phyloP scores from a whole-genome alignment of 2,888 invertebrate species.

The Noctuana brunneofusca region DNA sequence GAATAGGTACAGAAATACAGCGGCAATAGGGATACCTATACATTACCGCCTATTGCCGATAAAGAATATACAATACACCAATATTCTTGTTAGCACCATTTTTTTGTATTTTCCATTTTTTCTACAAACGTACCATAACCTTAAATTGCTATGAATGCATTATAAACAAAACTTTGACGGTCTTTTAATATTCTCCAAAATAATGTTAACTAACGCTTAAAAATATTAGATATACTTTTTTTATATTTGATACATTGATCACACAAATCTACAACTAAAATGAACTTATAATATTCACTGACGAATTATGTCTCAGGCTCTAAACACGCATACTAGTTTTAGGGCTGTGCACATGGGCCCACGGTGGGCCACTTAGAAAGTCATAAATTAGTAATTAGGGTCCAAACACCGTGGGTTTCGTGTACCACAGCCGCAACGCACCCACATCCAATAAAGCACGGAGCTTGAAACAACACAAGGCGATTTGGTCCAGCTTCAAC shows the following conservation, averaged over 20 bases:
- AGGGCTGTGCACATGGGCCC: not conserved
- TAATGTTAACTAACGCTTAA: constrained; percentile 56
- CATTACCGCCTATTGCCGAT: constrained; percentile 64
- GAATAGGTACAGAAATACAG: constrained; percentile 75
- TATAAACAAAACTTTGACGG: constrained; percentile 65
- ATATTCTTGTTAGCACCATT: constrained; percentile 79
- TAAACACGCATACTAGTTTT: constrained; percentile 14
- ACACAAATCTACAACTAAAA: constrained; percentile 61
- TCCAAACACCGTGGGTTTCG: not conserved
- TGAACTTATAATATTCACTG: constrained; percentile 55
- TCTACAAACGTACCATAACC: constrained; percentile 75
- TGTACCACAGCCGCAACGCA: constrained; percentile 6
- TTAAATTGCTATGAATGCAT: constrained; percentile 73
- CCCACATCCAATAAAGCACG: constrained; percentile 26
- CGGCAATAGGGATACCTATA: constrained; percentile 63
- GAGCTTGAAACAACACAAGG: constrained; percentile 50
- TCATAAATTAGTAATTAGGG: not conserved
- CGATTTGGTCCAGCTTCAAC: constrained; percentile 79
- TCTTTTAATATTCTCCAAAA: constrained; percentile 57
- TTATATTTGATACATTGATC: constrained; percentile 61
- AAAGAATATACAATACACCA: constrained; percentile 70
- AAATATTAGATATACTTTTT: constrained; percentile 45
- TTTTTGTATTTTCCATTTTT: constrained; percentile 66
- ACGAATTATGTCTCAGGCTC: constrained; percentile 46
- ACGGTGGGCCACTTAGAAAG: not conserved